Base-by-base conservation (phyloP, 2,888 invertebrate genomes). In the Acleris sparsana region DNA sequence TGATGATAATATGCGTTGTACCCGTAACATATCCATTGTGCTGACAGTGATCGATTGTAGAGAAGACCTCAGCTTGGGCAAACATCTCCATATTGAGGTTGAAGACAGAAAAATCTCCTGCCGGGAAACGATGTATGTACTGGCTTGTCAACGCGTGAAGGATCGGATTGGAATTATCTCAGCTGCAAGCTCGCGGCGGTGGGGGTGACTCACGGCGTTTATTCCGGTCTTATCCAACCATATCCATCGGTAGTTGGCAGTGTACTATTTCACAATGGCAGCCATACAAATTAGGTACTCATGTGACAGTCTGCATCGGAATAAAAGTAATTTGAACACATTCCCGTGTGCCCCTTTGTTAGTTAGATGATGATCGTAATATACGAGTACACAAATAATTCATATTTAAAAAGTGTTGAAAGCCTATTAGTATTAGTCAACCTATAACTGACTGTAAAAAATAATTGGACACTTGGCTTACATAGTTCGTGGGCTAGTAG, bases 41-140 rank as follows among this genome's bases (percentile, higher is more conserved):
- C 76, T 80, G 91, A 89, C 92, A 88, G 83, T 92, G 92, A 92
- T 91, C 86, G 89, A 92, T 91, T 84, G 86, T 80, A 77, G 77
- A 78, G 83, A 85, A 86, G 85, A 86, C 82, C 83, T 87, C 80
- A 85, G 82, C 83, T 85, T 84, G 78, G 79, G 81, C 86, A 89
- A 91, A 91, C 88, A 89, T 80, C 77, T 80, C 82, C 80, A 78
- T 70, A 66, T 67, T 71, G 69, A 70, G 79, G 76, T 73, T 80
- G 81, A 80, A 80, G 79, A 80, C 83, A 81, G 83, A 80, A 83
- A 83, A 87, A 84, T 85, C 84, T 82, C 57, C 52, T 62, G 61
- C 57, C 57, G 57, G 62, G 61, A 62, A 66, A 62, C 66, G 66
- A 66, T 66, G 62, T 57, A 57, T 53, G 66, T 59, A 49, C 57